Conservation (phyloP, 2,797 vertebrate species). For the Harpagifer antarcticus region DNA sequence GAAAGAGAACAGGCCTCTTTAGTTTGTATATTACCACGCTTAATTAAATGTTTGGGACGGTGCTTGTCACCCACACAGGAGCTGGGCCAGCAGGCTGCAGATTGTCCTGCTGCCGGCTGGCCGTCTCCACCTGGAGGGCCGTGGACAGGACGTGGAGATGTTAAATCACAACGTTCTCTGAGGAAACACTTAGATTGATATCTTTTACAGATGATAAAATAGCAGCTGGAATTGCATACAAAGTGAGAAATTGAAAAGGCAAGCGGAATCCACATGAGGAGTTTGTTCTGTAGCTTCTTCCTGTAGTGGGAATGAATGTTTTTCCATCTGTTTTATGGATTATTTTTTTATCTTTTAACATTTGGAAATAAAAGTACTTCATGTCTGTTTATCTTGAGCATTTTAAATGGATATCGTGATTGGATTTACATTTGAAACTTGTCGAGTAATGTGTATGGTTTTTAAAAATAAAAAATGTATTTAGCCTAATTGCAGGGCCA, state of each 20-base stretch:
- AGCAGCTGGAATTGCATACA: slow-evolving; percentile 80
- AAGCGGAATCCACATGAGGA: slow-evolving; percentile 77
- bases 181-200: slow-evolving; percentile 68
- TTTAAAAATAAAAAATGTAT: slow-evolving; percentile 92
- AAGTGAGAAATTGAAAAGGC: slow-evolving; percentile 69
- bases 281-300: slow-evolving; percentile 88
- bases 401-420: slow-evolving; percentile 91
- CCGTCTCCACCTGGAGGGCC: slow-evolving; percentile 46
- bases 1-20: slow-evolving; percentile 80
- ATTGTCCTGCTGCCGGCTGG: slow-evolving; percentile 65
- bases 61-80: slow-evolving; percentile 61
- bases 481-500: slow-evolving; percentile 85
- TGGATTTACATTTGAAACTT: slow-evolving; percentile 91
- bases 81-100: slow-evolving; percentile 67
- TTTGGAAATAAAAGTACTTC: slow-evolving; percentile 89
- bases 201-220: slow-evolving; percentile 78
- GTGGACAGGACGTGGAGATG: slow-evolving; percentile 46
- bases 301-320: slow-evolving; percentile 89
- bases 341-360: slow-evolving; percentile 88
- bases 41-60: slow-evolving; percentile 71
- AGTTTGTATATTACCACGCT: slow-evolving; percentile 69
- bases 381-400: slow-evolving; percentile 91
- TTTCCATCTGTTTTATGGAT: slow-evolving; percentile 90
- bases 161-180: slow-evolving; percentile 61
- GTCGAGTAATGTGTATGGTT: slow-evolving; percentile 92